Percentiles rank a stretch among this genome's conserved stretches.
phyloP scores from a whole-genome alignment of 2,888 invertebrate species.

The Tuberolachnus salignus region DNA sequence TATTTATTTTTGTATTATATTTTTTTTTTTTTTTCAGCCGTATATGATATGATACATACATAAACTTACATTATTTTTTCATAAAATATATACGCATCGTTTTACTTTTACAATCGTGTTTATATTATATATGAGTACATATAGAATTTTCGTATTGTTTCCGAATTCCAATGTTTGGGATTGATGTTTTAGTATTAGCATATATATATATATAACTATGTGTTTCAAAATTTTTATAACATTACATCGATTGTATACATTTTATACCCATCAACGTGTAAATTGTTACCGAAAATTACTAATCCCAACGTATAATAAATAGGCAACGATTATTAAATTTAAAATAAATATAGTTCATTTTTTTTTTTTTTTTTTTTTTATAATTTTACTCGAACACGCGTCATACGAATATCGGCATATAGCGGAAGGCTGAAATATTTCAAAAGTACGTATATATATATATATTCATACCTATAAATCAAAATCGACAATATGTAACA shows the following conservation, averaged over 20 bases:
- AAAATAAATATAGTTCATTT: too few species aligned
- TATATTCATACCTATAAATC: background rate
- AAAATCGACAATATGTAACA: background rate
- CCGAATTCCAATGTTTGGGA: background rate
- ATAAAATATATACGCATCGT: background rate
- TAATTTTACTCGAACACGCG: background rate
- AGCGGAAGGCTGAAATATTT: constrained; percentile 23
- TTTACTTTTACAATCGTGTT: background rate
- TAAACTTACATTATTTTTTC: background rate
- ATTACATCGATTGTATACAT: background rate
- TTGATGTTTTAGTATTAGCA: background rate
- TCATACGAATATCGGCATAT: background rate
- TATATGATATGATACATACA: too few species aligned
- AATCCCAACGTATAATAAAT: background rate
- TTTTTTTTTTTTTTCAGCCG: too few species aligned
- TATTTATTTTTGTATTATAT: too few species aligned
- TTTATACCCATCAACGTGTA: too few species aligned
- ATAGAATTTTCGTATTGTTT: background rate
- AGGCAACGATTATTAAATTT: background rate
- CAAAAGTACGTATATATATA: background rate
- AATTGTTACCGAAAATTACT: background rate
- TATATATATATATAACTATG: background rate
- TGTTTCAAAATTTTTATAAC: background rate
- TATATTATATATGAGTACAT: too few species aligned
- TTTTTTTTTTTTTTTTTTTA: background rate